A percentile compares a stretch with the other conserved stretches of the same genome.
Evolutionary conservation across 1,140 invertebrate genomes (phyloP).

Genomic region (Battus philenor): DNA sequence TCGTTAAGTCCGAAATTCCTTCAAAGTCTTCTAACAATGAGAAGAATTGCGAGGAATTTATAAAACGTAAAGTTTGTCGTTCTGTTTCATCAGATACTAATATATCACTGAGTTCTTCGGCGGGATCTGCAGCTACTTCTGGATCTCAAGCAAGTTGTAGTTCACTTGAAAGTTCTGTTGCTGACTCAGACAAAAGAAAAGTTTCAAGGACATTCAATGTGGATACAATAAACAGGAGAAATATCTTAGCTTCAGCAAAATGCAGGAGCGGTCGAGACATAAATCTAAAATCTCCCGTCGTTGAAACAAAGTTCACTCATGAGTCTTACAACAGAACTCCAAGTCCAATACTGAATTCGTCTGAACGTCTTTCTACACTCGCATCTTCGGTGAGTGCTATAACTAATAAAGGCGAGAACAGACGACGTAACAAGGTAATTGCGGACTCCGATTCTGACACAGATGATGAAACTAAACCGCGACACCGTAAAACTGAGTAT

Average conservation of each 20-base stretch:
- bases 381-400: constrained; percentile 63
- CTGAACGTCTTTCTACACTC: constrained; percentile 73
- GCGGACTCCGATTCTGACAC: constrained; percentile 73
- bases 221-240: constrained; percentile 89
- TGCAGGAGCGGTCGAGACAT: constrained; percentile 85
- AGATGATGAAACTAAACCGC: constrained; percentile 57
- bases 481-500: constrained; percentile 62
- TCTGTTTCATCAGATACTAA: constrained; percentile 80
- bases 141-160: constrained; percentile 82
- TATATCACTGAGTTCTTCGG: constrained; percentile 78
- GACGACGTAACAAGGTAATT: constrained; percentile 66
- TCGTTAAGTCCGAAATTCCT: constrained; percentile 48
- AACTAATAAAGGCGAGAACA: constrained; percentile 70
- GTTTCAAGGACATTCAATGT: constrained; percentile 86
- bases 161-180: constrained; percentile 78
- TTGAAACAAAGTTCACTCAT: constrained; percentile 80
- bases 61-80: constrained; percentile 72
- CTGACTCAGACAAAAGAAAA: constrained; percentile 77
- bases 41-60: constrained; percentile 51
- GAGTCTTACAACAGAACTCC: constrained; percentile 62
- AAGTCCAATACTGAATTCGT: constrained; percentile 58
- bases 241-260: constrained; percentile 90
- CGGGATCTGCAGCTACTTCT: constrained; percentile 80
- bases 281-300: constrained; percentile 81
- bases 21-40: constrained; percentile 41